Percentiles rank a stretch among this genome's conserved stretches.
These are phyloP conservation scores for Blomia tropicalis DNA, from an alignment of 2,888 invertebrate species.

Conservation along the genomic window DNA sequence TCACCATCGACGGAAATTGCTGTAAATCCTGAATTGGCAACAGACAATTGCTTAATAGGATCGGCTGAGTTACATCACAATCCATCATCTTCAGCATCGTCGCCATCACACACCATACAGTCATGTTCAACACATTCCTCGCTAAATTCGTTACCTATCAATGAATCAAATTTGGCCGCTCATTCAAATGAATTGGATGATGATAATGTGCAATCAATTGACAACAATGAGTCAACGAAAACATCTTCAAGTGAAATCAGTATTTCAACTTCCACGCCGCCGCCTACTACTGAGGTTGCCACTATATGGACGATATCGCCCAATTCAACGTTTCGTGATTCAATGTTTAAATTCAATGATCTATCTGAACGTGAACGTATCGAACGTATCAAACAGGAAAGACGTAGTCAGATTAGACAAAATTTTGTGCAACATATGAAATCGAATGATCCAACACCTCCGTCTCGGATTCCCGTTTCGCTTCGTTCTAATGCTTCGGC, in stretches of 20 bases:
- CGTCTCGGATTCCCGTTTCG: not conserved
- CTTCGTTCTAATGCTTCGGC: not conserved
- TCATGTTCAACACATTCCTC: slow-evolving; percentile 8
- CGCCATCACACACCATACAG: too few species aligned
- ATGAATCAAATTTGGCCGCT: not conserved
- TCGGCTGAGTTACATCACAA: too few species aligned
- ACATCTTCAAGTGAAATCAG: not conserved
- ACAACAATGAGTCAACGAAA: slow-evolving; percentile 5
- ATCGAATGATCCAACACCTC: not conserved
- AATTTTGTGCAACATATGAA: slow-evolving; percentile 43
- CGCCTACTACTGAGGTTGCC: not conserved
- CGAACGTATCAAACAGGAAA: slow-evolving; percentile 75
- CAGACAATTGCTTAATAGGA: too few species aligned
- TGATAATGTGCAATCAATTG: slow-evolving; percentile 5
- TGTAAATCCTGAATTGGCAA: not conserved
- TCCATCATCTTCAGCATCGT: not conserved
- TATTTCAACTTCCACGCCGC: not conserved
- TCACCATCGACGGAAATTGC: too few species aligned
- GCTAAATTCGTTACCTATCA: not conserved
- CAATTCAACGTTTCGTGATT: too few species aligned
- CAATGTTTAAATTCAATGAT: not conserved
- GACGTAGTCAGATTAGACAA: slow-evolving; percentile 64
- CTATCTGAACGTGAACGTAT: slow-evolving; percentile 50
- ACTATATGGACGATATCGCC: too few species aligned
- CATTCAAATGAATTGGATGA: too few species aligned